Percentiles rank a stretch among this genome's conserved stretches.
Conservation (phyloP, 2,797 vertebrate species). For the Merluccius polli region DNA sequence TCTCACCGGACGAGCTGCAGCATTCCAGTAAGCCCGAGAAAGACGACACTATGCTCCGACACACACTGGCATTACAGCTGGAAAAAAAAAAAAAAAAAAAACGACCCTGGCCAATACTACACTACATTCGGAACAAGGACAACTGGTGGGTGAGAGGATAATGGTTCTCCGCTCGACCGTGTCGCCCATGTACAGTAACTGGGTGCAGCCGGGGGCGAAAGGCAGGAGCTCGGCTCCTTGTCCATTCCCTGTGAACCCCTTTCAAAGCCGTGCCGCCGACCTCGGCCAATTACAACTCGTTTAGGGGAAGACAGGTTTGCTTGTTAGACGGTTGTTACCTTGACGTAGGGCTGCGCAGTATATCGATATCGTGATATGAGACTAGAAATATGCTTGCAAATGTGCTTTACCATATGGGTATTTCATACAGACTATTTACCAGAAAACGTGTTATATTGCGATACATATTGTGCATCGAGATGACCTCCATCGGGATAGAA, state of each 20-base stretch:
- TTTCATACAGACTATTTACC: too few relatives aligned
- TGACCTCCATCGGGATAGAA: too few relatives aligned
- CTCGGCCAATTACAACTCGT: neutral
- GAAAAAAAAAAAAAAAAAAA: neutral
- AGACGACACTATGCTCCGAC: conserved; percentile 65
- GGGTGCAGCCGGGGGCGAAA: neutral
- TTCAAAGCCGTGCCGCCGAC: neutral
- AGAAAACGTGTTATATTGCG: too few relatives aligned
- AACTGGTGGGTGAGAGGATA: neutral
- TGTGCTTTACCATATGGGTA: too few relatives aligned
- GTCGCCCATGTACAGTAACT: neutral
- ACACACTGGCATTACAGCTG: conserved; percentile 54
- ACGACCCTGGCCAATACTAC: conserved; percentile 27
- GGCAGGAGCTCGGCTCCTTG: neutral
- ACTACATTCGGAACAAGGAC: conserved; percentile 11
- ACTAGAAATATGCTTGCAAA: too few relatives aligned
- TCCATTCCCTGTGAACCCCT: neutral
- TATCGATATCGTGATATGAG: too few relatives aligned
- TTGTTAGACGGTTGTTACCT: conserved; percentile 70
- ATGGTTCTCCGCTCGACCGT: neutral
- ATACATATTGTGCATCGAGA: too few relatives aligned
- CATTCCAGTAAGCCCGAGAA: conserved; percentile 68
- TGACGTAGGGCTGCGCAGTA: too few relatives aligned
- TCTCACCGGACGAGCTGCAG: conserved; percentile 67
- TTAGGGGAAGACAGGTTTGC: neutral